A percentile compares a stretch with the other conserved stretches of the same genome.
Evolutionary conservation across 1,140 invertebrate genomes (phyloP).

Genomic region (Drosophila hydei): DNA sequence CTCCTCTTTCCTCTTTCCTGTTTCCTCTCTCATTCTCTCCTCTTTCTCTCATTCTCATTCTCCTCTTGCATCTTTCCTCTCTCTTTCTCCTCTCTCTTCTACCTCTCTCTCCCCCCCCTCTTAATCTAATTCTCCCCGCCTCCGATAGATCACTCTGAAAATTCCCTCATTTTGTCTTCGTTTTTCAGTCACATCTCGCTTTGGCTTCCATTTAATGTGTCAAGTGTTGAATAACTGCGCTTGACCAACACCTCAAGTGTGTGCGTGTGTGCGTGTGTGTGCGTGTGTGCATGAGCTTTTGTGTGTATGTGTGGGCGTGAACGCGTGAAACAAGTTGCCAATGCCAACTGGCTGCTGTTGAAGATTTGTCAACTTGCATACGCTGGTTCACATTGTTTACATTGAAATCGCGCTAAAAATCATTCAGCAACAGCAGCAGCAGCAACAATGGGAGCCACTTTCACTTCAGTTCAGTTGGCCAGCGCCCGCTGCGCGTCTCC

Average conservation of each 20-base stretch:
- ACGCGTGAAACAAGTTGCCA: slow-evolving; percentile 23
- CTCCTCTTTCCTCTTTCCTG: background rate
- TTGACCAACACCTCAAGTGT: slow-evolving; percentile 4
- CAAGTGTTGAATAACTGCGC: slow-evolving; percentile 30
- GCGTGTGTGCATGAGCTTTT: background rate
- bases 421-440: slow-evolving; percentile 14
- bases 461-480: slow-evolving; percentile 49
- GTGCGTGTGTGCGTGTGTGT: slow-evolving; percentile 1
- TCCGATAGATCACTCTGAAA: too few species aligned
- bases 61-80: too few species aligned
- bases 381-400: slow-evolving; percentile 38
- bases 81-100: background rate
- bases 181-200: background rate
- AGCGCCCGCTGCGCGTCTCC: slow-evolving; percentile 8
- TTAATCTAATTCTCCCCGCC: background rate
- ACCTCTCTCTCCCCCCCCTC: background rate
- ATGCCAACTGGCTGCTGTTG: slow-evolving; percentile 43
- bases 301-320: slow-evolving; percentile 12
- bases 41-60: slow-evolving; percentile 2
- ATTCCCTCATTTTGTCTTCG: too few species aligned
- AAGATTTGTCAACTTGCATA: slow-evolving; percentile 50
- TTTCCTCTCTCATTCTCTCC: background rate
- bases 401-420: slow-evolving; percentile 57
- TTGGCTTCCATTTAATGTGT: slow-evolving; percentile 9
- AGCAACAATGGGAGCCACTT: slow-evolving; percentile 53